Evolutionary conservation across 2,888 invertebrate species (phyloP).

Genomic region (Aethes cnicana): DNA sequence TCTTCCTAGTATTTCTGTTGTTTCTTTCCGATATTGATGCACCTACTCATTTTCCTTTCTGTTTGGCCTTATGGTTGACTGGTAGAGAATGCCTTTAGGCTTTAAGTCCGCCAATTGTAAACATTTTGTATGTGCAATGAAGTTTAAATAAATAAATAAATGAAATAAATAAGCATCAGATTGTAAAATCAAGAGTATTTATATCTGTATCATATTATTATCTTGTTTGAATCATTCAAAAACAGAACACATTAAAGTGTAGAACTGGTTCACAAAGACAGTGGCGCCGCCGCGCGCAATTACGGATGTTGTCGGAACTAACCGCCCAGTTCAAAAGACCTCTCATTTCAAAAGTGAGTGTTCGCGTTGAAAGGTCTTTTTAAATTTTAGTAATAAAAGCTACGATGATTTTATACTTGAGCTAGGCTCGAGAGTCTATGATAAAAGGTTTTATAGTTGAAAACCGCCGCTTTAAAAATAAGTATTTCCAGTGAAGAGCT

Average conservation of each 20-base stretch:
- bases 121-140: too few relatives aligned
- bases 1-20: too few relatives aligned
- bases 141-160: too few relatives aligned
- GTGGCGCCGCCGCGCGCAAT: constrained; percentile 48
- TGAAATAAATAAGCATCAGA: too few relatives aligned
- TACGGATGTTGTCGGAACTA: constrained; percentile 47
- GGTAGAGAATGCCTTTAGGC: too few relatives aligned
- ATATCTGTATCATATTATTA: too few relatives aligned
- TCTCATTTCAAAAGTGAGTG: constrained; percentile 17
- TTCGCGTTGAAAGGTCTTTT: constrained; percentile 31
- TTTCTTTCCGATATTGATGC: too few relatives aligned
- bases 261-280: constrained; percentile 44
- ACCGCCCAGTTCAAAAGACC: constrained; percentile 36
- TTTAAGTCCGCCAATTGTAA: too few relatives aligned
- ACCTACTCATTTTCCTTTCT: too few relatives aligned
- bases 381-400: constrained; percentile 37
- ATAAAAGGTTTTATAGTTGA: constrained; percentile 56
- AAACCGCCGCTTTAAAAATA: constrained; percentile 40
- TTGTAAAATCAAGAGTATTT: too few relatives aligned
- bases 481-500: constrained; percentile 10
- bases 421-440: constrained; percentile 40
- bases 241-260: constrained; percentile 48
- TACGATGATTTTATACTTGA: constrained; percentile 50
- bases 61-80: too few relatives aligned
- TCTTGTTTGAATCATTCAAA: too few relatives aligned